Percentiles rank a stretch among this genome's conserved stretches.
Conservation (phyloP, 2,113 vertebrate species). For the Saccopteryx bilineata region DNA sequence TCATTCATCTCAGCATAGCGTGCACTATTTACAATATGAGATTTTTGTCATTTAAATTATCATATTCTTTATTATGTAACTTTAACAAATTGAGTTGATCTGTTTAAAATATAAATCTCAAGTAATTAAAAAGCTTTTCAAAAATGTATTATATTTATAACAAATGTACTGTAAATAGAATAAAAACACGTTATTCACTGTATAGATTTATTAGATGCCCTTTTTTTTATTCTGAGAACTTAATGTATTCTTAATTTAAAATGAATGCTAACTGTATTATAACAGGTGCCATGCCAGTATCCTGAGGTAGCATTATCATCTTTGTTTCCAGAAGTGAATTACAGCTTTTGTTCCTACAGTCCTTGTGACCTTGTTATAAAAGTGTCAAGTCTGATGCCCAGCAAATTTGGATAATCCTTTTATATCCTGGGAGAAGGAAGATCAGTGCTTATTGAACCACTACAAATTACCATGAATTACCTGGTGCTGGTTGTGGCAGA, state of each 20-base stretch:
- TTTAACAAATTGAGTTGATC: slow-evolving; percentile 89
- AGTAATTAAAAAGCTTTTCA: slow-evolving; percentile 93
- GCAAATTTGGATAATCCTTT: not conserved
- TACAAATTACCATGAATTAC: not conserved
- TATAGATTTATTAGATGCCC: slow-evolving; percentile 73
- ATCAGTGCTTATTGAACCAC: not conserved
- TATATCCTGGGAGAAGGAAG: not conserved
- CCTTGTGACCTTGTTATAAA: not conserved
- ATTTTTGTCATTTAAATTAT: slow-evolving; percentile 88
- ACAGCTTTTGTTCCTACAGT: not conserved
- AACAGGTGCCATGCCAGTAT: slow-evolving; percentile 17
- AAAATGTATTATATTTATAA: slow-evolving; percentile 99
- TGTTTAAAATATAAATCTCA: slow-evolving; percentile 93
- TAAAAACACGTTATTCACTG: slow-evolving; percentile 94
- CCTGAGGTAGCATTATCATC: slow-evolving; percentile 5
- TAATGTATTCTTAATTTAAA: slow-evolving; percentile 64
- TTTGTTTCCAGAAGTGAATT: slow-evolving; percentile 32
- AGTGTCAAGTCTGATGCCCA: not conserved
- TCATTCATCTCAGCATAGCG: slow-evolving; percentile 88
- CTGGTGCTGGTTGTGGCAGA: not conserved
- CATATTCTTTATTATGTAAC: slow-evolving; percentile 91
- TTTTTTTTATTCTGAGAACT: slow-evolving; percentile 68
- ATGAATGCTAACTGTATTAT: slow-evolving; percentile 45
- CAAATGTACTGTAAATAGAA: slow-evolving; percentile 99
- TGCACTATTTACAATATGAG: slow-evolving; percentile 88